phyloP scores from a whole-genome alignment of 2,888 invertebrate species.

The Cyaniris semiargus region DNA sequence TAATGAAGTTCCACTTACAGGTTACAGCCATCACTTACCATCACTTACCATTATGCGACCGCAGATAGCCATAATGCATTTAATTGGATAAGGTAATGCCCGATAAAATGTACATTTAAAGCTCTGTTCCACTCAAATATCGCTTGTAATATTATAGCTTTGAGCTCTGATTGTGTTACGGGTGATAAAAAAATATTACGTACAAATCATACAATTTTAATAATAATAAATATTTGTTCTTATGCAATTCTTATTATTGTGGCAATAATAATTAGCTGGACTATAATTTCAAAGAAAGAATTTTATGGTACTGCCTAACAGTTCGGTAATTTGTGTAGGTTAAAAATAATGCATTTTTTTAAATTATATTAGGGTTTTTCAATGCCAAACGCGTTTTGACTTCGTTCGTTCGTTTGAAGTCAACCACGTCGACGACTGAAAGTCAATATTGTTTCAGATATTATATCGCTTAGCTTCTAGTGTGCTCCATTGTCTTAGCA shows the following conservation, averaged over 20 bases:
- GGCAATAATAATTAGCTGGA: too few relatives aligned
- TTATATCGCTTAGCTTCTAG: neutral
- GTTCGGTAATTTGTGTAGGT: too few relatives aligned
- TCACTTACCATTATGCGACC: conserved; percentile 66
- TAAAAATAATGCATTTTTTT: too few relatives aligned
- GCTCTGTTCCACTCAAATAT: conserved; percentile 38
- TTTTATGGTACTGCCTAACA: too few relatives aligned
- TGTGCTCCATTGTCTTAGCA: conserved; percentile 32
- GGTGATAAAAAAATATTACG: neutral
- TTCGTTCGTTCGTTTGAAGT: too few relatives aligned
- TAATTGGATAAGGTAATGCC: conserved; percentile 62
- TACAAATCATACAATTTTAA: too few relatives aligned
- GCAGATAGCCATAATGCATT: conserved; percentile 67
- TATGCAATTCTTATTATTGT: too few relatives aligned
- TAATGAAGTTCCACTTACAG: conserved; percentile 69
- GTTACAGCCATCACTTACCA: conserved; percentile 60
- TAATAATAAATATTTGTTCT: too few relatives aligned
- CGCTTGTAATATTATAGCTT: conserved; percentile 19
- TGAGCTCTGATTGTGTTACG: neutral
- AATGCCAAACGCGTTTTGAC: too few relatives aligned
- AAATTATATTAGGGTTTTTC: too few relatives aligned
- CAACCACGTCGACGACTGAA: neutral
- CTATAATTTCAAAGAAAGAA: too few relatives aligned
- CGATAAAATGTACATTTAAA: conserved; percentile 46
- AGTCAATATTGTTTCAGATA: neutral